Conservation (phyloP, 2,797 vertebrate species). For the Smutsia temminckii region DNA sequence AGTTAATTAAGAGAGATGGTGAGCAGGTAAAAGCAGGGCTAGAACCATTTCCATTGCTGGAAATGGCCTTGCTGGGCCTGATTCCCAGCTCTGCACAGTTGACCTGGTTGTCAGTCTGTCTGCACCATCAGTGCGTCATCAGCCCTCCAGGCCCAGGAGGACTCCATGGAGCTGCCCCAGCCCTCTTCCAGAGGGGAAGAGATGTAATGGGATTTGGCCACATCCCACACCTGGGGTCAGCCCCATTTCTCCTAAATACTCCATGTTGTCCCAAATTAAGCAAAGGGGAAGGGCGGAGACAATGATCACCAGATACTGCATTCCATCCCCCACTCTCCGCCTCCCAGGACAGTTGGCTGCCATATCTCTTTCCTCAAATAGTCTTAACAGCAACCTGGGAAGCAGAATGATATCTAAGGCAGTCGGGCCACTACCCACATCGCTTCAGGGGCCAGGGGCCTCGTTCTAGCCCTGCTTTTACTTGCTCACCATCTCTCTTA, state of each 20-base stretch:
- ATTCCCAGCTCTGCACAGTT: neutral
- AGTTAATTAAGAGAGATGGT: neutral
- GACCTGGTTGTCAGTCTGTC: neutral
- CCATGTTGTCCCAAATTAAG: neutral
- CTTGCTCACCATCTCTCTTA: neutral
- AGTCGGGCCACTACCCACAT: too few species aligned
- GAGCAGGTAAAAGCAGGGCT: neutral
- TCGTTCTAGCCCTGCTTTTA: neutral
- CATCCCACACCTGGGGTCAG: neutral
- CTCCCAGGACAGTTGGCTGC: neutral
- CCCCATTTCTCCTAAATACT: neutral
- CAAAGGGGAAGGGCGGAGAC: neutral
- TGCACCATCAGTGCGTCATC: neutral
- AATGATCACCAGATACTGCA: rapidly evolving
- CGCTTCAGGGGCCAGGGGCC: neutral
- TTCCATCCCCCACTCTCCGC: too few species aligned
- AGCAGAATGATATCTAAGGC: neutral
- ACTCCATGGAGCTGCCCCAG: neutral
- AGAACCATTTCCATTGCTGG: neutral
- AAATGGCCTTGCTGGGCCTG: neutral
- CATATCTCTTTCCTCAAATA: neutral
- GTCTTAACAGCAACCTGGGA: neutral
- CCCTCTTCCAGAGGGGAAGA: neutral
- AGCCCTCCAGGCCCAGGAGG: conserved; percentile 51
- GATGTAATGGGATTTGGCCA: neutral